These are phyloP conservation scores for Neolamprologus cancellatus DNA, from an alignment of 2,113 vertebrate genomes.

Conservation along the genomic window DNA sequence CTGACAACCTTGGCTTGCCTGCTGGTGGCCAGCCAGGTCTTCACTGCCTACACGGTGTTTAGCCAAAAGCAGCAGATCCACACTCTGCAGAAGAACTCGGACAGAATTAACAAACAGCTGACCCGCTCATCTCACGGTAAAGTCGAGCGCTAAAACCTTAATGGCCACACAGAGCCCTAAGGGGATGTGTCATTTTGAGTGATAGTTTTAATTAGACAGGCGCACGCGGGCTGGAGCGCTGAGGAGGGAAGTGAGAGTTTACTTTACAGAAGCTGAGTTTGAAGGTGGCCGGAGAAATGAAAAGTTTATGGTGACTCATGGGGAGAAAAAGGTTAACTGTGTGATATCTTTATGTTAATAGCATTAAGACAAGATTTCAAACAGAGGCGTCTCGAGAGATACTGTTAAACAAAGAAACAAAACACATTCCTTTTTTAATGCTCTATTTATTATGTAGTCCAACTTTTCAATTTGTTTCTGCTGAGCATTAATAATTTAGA, in stretches of 20 bases:
- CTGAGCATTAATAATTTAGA: not conserved
- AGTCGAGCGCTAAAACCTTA: not conserved
- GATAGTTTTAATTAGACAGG: not conserved
- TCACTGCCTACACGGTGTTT: constrained; percentile 81
- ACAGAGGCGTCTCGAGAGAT: not conserved
- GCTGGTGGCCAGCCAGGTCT: constrained; percentile 84
- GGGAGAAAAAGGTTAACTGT: not conserved
- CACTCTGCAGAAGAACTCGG: constrained; percentile 70
- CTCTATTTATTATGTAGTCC: not conserved
- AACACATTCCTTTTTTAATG: not conserved
- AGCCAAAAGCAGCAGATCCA: constrained; percentile 78
- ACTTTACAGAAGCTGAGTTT: not conserved
- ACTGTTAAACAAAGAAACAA: not conserved
- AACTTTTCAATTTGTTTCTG: not conserved
- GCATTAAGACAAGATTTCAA: not conserved
- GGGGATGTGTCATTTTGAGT: not conserved
- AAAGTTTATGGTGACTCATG: not conserved
- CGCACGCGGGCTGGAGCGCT: not conserved
- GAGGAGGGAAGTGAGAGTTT: not conserved
- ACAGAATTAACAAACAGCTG: constrained; percentile 74
- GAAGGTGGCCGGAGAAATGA: not conserved
- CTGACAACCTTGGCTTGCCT: constrained; percentile 81
- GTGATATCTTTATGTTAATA: not conserved
- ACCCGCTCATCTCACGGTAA: constrained; percentile 64
- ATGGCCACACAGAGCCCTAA: not conserved